Conservation (phyloP, 2,888 invertebrate genomes). For the Eurytoma californica region DNA sequence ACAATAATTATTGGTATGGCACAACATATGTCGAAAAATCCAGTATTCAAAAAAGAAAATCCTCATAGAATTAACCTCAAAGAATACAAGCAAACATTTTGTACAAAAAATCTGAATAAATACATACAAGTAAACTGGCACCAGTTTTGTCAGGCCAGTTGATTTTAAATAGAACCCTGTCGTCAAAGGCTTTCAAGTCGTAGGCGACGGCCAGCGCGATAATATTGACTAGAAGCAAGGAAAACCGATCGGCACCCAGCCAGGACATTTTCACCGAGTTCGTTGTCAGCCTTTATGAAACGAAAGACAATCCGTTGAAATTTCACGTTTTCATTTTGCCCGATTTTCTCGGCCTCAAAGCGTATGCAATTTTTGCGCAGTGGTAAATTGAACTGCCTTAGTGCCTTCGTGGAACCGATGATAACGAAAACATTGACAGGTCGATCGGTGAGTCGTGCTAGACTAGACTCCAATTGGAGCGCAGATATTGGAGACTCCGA, state of each 20-base stretch:
- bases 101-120: neutral
- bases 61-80: slow-evolving; percentile 28
- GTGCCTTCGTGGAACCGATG: slow-evolving; percentile 28
- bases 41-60: neutral
- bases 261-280: slow-evolving; percentile 30
- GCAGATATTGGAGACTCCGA: neutral
- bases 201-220: slow-evolving; percentile 71
- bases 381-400: slow-evolving; percentile 12
- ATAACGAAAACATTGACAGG: slow-evolving; percentile 19
- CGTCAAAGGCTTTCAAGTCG: slow-evolving; percentile 88
- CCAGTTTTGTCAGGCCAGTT: slow-evolving; percentile 82
- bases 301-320: neutral
- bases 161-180: slow-evolving; percentile 86
- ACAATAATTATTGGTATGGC: too few relatives aligned
- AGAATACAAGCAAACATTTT: neutral
- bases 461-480: too few relatives aligned
- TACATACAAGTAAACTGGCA: slow-evolving; percentile 73
- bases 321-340: slow-evolving; percentile 31
- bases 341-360: too few relatives aligned
- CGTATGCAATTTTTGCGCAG: neutral
- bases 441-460: neutral
- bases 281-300: neutral
- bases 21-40: neutral
- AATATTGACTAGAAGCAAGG: slow-evolving; percentile 45
- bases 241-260: slow-evolving; percentile 7